Evolutionary conservation across 2,113 vertebrate species (phyloP).

Genomic region (Phalacrocorax aristotelis): DNA sequence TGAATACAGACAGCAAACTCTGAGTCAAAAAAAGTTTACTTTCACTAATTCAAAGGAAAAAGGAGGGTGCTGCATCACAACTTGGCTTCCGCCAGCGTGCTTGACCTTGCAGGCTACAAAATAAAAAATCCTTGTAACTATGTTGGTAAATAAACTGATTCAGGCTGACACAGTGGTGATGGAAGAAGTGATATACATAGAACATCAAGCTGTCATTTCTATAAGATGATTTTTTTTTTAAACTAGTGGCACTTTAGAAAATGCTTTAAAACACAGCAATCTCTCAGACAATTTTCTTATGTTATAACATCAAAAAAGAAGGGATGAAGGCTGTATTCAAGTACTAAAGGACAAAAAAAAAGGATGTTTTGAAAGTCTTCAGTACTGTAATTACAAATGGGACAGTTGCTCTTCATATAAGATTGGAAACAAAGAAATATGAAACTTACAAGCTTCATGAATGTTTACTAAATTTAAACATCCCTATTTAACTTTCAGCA

Average conservation of each 20-base stretch:
- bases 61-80: background rate
- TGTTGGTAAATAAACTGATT: slow-evolving; percentile 17
- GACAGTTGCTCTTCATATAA: background rate
- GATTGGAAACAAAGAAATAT: background rate
- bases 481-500: background rate
- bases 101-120: slow-evolving; percentile 31
- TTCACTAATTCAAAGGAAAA: background rate
- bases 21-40: background rate
- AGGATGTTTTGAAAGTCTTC: background rate
- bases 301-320: background rate
- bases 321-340: background rate
- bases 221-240: background rate
- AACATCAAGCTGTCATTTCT: slow-evolving; percentile 25
- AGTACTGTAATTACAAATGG: background rate
- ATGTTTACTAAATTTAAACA: background rate
- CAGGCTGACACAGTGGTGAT: background rate
- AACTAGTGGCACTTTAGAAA: background rate
- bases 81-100: background rate
- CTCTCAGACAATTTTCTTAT: slow-evolving; percentile 14
- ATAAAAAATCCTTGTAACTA: background rate
- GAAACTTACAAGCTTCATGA: background rate
- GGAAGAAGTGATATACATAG: slow-evolving; percentile 28
- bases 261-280: slow-evolving; percentile 13
- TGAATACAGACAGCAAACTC: background rate
- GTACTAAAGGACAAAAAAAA: background rate